Evolutionary conservation across 1,140 invertebrate species (phyloP), one percentile per base, ranked within the genome.

Genomic region (Anastrepha ludens): DNA sequence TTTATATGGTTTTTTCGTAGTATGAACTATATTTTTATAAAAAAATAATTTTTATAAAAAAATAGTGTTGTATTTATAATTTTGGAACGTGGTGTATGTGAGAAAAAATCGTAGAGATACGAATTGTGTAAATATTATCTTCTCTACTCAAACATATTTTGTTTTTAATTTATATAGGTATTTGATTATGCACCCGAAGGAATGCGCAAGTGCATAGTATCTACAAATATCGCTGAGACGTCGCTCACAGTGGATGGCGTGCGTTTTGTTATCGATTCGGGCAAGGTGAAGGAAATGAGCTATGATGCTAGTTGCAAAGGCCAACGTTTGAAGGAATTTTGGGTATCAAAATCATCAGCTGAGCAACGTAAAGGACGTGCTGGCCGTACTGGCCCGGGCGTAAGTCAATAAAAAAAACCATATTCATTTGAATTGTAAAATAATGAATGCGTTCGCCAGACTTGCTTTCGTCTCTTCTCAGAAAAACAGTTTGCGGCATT

Each of bases 201-300:
- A 44, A 95, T 98, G 1, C 94, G 99, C 88, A 99, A 99, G 94
- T 99, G 99, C 93, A 98, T 99, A 88, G 96, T 99, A 2, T 98
- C 98, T 1, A 99, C 99, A n/a, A 99, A 99, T 92, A 99, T 99
- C 87, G 99, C 99, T 0, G 99, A 99, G 94, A 99, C 99, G 1
- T 99, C 98, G 6, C 97, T 99, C 5, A 99, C 99, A 0, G 99
- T 99, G 88, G 99, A 99, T 94, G 99, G 99, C 5, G 97, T 99
- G 88, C 94, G 99, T 91, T 99, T 99, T 94, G 99, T 99, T 2
- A 96, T 98, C 7, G 99, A 99, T 94, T 99, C 98, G 15, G 98
- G 98, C 44, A 98, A 98, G 95, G 98, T 99, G 0, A 99, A 99
- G 94, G 97, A 99, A 94, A 99, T 99, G 98, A 98, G 96, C 92